Evolutionary conservation across 2,888 invertebrate genomes (phyloP).

Genomic region (Myopa tessellatipennis): DNA sequence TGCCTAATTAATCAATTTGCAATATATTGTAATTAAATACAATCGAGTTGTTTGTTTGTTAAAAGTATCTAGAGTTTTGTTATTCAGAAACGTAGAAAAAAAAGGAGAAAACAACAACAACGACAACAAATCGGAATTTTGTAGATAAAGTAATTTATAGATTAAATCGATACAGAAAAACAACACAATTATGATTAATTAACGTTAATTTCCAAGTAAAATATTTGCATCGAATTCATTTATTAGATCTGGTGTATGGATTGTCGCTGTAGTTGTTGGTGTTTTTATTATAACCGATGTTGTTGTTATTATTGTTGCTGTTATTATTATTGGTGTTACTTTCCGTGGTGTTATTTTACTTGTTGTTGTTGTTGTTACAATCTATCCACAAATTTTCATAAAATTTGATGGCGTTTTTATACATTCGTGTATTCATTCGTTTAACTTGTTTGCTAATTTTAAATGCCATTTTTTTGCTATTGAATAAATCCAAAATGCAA

Average conservation of each 20-base stretch:
- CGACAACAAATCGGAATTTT: background rate
- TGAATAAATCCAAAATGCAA: no score
- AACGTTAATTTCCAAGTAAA: no score
- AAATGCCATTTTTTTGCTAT: no score
- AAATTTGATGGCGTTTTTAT: no score
- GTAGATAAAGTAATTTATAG: no score
- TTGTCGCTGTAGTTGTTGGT: no score
- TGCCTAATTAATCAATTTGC: conserved; percentile 56
- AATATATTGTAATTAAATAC: conserved; percentile 36
- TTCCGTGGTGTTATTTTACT: background rate
- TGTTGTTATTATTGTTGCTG: background rate
- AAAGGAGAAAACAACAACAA: conserved; percentile 50
- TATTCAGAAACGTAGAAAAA: conserved; percentile 54
- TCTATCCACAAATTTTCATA: background rate
- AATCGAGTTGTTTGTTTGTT: conserved; percentile 22
- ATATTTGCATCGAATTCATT: no score
- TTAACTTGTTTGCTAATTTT: no score
- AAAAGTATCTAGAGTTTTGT: conserved; percentile 44
- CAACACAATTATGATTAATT: no score
- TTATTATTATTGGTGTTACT: background rate
- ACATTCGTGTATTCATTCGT: no score
- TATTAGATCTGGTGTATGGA: no score
- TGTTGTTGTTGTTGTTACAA: background rate
- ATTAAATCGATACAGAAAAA: no score
- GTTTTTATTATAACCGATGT: background rate